These are phyloP conservation scores for Elaphurus davidianus DNA, from an alignment of 2,113 vertebrate genomes.

Conservation along the genomic window DNA sequence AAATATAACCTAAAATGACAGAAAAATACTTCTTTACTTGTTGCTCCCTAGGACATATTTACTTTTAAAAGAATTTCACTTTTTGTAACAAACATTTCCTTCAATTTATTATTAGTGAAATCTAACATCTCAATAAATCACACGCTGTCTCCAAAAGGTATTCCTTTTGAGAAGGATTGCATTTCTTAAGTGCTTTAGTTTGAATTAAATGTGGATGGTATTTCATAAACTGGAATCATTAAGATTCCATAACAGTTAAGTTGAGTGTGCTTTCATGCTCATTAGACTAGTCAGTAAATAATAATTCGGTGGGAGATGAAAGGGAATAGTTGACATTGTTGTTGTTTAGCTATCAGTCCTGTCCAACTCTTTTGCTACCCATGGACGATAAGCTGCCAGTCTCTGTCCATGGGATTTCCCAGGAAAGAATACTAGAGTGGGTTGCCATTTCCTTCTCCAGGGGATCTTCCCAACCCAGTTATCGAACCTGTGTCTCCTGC, in stretches of 20 bases:
- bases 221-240: neutral
- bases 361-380: neutral
- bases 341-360: neutral
- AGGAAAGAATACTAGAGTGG: neutral
- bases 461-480: neutral
- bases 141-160: neutral
- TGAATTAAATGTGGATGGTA: neutral
- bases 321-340: neutral
- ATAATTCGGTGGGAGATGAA: neutral
- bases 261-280: neutral
- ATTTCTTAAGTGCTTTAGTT: neutral
- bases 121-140: neutral
- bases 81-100: neutral
- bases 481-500: neutral
- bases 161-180: neutral
- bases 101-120: neutral
- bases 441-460: neutral
- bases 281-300: neutral
- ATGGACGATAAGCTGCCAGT: neutral
- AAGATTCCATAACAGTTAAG: neutral
- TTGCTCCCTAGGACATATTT: neutral
- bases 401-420: neutral
- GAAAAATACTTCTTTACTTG: neutral
- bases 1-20: neutral
- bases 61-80: neutral